Conservation (phyloP, 2,888 invertebrate genomes). For the Venusia cambrica region DNA sequence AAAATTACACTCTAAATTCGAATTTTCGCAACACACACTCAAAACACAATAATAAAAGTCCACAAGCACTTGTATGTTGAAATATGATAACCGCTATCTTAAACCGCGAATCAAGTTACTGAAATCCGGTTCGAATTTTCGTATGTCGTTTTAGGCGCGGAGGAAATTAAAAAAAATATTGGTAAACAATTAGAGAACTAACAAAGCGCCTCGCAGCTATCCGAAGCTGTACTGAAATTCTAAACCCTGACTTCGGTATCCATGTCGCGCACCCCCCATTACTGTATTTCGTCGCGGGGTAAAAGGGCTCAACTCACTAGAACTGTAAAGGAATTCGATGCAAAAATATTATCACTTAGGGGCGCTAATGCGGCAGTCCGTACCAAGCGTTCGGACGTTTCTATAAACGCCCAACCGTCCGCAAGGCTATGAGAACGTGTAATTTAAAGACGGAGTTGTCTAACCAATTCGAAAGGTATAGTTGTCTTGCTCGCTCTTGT, state of each 20-base stretch:
- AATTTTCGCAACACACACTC: slow-evolving; percentile 36
- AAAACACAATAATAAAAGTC: slow-evolving; percentile 34
- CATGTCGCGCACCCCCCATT: slow-evolving; percentile 80
- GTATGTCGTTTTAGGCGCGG: slow-evolving; percentile 42
- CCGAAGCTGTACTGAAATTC: slow-evolving; percentile 81
- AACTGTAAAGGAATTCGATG: slow-evolving; percentile 5
- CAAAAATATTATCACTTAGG: too few species aligned
- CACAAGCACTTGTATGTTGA: slow-evolving; percentile 41
- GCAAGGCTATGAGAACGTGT: slow-evolving; percentile 81
- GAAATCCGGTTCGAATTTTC: slow-evolving; percentile 43
- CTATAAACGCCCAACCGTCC: slow-evolving; percentile 38
- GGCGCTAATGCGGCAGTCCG: slow-evolving; percentile 32
- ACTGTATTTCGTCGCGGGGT: slow-evolving; percentile 64
- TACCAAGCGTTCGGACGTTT: slow-evolving; percentile 38
- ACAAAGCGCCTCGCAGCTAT: slow-evolving; percentile 79
- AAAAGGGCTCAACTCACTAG: slow-evolving; percentile 37
- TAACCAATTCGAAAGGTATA: slow-evolving; percentile 39
- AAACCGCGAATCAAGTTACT: slow-evolving; percentile 39
- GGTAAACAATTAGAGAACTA: slow-evolving; percentile 74
- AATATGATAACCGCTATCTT: slow-evolving; percentile 42
- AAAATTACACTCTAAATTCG: slow-evolving; percentile 31
- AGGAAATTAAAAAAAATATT: slow-evolving; percentile 60
- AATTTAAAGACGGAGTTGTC: slow-evolving; percentile 76
- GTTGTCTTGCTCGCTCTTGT: slow-evolving; percentile 52
- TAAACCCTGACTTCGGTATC: slow-evolving; percentile 79